Conservation (phyloP, 2,888 invertebrate genomes). For the Drosophila fungiperda region DNA sequence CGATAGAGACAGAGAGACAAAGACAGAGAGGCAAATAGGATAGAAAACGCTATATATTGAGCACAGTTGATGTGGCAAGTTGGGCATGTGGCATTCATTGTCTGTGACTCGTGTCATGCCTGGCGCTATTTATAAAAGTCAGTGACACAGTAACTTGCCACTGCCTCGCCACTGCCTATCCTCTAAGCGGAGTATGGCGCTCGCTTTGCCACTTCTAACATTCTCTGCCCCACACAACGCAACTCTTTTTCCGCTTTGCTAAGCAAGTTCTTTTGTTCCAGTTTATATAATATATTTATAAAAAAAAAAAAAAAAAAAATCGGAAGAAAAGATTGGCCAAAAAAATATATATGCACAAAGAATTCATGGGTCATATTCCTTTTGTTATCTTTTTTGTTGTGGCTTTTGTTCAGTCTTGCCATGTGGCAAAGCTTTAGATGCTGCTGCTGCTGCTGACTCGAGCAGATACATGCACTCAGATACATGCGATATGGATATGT, state of each 20-base stretch:
- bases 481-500: slow-evolving; percentile 56
- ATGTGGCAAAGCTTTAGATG: slow-evolving; percentile 32
- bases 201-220: slow-evolving; percentile 67
- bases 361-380: slow-evolving; percentile 65
- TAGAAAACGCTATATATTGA: slow-evolving; percentile 5
- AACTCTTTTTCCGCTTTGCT: slow-evolving; percentile 80
- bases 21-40: neutral
- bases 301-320: slow-evolving; percentile 12
- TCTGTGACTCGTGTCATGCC: slow-evolving; percentile 68
- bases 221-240: slow-evolving; percentile 11
- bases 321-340: slow-evolving; percentile 10
- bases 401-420: slow-evolving; percentile 59
- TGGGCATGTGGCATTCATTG: slow-evolving; percentile 50
- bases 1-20: neutral
- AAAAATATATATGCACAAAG: slow-evolving; percentile 49
- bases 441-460: slow-evolving; percentile 45
- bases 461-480: slow-evolving; percentile 61
- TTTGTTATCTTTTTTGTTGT: slow-evolving; percentile 67
- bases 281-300: slow-evolving; percentile 14
- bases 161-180: slow-evolving; percentile 28
- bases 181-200: slow-evolving; percentile 29
- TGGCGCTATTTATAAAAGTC: slow-evolving; percentile 77
- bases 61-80: slow-evolving; percentile 42
- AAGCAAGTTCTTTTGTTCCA: slow-evolving; percentile 76
- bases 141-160: slow-evolving; percentile 78